Percentiles rank a stretch among this genome's conserved stretches.
Conservation (phyloP, 2,888 invertebrate genomes). For the Epistrophella euchroma region DNA sequence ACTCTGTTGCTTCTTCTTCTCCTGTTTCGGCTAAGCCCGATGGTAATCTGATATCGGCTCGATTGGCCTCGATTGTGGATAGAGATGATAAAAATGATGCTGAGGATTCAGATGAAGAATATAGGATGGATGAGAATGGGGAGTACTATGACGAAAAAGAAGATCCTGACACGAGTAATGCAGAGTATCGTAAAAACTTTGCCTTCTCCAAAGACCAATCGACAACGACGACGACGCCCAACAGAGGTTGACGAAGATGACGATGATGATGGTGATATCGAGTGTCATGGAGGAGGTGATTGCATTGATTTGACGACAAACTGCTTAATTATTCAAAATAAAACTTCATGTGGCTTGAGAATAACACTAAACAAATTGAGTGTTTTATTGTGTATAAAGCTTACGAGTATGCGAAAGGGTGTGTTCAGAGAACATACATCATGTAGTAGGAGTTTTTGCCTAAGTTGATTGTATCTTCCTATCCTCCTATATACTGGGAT, state of each 20-base stretch:
- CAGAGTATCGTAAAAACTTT: constrained; percentile 18
- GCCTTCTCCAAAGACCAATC: neutral
- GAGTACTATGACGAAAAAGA: constrained; percentile 29
- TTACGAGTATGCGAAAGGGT: neutral
- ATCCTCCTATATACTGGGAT: constrained; percentile 12
- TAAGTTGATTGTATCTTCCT: neutral
- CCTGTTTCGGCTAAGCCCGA: constrained; percentile 38
- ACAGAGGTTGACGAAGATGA: constrained; percentile 32
- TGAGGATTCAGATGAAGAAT: constrained; percentile 1
- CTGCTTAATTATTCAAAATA: constrained; percentile 67
- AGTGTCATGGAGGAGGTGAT: constrained; percentile 48
- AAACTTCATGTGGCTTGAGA: constrained; percentile 32
- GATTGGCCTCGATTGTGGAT: constrained; percentile 46
- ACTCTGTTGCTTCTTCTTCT: neutral
- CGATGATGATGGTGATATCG: constrained; percentile 39
- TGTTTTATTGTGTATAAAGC: constrained; percentile 37
- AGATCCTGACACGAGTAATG: constrained; percentile 4
- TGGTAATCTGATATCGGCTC: constrained; percentile 57
- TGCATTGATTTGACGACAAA: constrained; percentile 59
- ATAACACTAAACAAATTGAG: constrained; percentile 40
- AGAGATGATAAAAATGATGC: constrained; percentile 8
- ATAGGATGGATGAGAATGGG: neutral
- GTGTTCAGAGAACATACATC: constrained; percentile 11
- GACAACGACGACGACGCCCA: neutral
- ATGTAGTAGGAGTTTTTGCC: neutral